Percentiles rank a stretch among this genome's conserved stretches.
Conservation (phyloP, 2,888 invertebrate genomes). For the Heliconius aoede region DNA sequence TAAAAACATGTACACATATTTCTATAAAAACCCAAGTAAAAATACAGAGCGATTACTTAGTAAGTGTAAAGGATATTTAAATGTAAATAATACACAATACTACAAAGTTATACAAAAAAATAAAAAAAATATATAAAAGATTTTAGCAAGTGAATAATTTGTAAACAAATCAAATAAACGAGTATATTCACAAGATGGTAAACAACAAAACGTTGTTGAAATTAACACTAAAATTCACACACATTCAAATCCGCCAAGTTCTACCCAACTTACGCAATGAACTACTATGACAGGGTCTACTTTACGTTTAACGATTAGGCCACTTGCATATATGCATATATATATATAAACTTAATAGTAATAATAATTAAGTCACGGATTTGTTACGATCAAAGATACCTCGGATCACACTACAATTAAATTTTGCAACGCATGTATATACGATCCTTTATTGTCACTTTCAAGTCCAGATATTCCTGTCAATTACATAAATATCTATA, state of each 20-base stretch:
- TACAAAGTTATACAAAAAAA: neutral
- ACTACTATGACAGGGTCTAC: slow-evolving; percentile 20
- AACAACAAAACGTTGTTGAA: neutral
- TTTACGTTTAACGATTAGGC: slow-evolving; percentile 27
- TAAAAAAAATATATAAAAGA: neutral
- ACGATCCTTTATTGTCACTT: neutral
- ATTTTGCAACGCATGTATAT: slow-evolving; percentile 32
- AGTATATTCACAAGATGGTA: neutral
- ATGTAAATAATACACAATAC: neutral
- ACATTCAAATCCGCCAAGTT: neutral
- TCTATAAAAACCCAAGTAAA: neutral
- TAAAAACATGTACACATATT: neutral
- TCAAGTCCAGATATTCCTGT: neutral
- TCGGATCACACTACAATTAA: slow-evolving; percentile 32
- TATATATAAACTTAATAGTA: neutral
- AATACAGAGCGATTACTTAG: neutral
- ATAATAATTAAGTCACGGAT: slow-evolving; percentile 17
- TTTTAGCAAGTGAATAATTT: too few relatives aligned
- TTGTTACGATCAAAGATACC: slow-evolving; percentile 56
- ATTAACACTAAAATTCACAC: neutral
- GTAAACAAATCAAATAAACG: neutral
- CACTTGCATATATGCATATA: slow-evolving; percentile 15
- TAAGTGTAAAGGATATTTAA: slow-evolving; percentile 9
- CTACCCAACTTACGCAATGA: slow-evolving; percentile 18
- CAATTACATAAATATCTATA: neutral